Evolutionary conservation across 2,888 invertebrate genomes (phyloP), one percentile per base, ranked within the genome.

Genomic region (Brenthis hecate): DNA sequence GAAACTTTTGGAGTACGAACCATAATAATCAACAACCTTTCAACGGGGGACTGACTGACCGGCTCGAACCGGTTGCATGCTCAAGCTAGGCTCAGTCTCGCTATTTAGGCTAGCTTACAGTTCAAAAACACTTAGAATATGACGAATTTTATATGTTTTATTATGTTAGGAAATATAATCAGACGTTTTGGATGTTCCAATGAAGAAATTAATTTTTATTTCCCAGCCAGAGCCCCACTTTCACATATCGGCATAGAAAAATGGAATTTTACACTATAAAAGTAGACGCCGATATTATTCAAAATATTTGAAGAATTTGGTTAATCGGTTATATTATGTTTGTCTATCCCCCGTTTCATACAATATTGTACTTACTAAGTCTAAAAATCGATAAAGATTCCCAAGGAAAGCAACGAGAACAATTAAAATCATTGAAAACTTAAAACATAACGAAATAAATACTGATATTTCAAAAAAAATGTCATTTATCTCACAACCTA

Each of bases 371-470:
- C 81, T 84, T 85, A 85, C 82, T 88, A 88, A 82, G 78, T 82
- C 85, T 88, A 89, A 83, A 84, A 85, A 85, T 89, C 81, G 85
- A 90, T 92, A 91, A 91, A 92, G 80, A 90, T 89, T 89, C 87
- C 88, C 89, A 91, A 88, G 87, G 85, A 91, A 91, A 91, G 82
- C 88, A 92, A 92, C 92, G 84, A 88, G 91, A 92, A 91, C 90
- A 90, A 87, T 91, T 86, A 91, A 91, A 91, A 90, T 89, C 86
- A 87, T 90, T 80, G 86, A 86, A 91, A 91, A 91, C 91, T 91
- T 92, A 91, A 91, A 92, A 84, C 88, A 86, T 88, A 92, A 92
- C 92, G 85, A 91, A 92, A 92, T 91, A 92, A 92, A 92, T 92
- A 92, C 77, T 82, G 86, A 85, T 83, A 81, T 80, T 82, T 80